Evolutionary conservation across 2,113 vertebrate species (phyloP).

Genomic region (Hippopotamus amphibius): DNA sequence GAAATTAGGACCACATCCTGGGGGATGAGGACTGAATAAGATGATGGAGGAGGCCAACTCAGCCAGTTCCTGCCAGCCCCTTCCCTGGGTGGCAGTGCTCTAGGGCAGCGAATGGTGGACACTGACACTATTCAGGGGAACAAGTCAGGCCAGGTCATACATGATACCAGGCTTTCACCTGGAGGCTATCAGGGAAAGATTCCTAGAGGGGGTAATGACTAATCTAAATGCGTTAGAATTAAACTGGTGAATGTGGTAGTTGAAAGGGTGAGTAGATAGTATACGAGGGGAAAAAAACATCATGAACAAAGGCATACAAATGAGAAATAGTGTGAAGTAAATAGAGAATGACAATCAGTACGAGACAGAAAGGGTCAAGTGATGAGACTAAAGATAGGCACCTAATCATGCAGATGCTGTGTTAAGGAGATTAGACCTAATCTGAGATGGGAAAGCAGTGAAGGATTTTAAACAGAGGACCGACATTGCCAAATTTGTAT

Average conservation of each 20-base stretch:
- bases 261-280: neutral
- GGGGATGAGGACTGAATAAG: neutral
- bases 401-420: neutral
- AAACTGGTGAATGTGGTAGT: neutral
- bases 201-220: neutral
- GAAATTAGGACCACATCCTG: neutral
- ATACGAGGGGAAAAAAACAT: neutral
- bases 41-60: neutral
- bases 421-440: neutral
- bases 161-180: neutral
- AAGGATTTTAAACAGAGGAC: neutral
- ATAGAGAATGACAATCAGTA: neutral
- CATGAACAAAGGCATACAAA: neutral
- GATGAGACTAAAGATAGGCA: neutral
- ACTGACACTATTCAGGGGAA: neutral
- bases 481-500: neutral
- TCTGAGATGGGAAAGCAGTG: neutral
- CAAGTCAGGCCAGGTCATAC: neutral
- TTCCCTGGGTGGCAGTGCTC: neutral
- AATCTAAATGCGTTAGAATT: neutral
- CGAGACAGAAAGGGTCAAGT: neutral
- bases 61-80: neutral
- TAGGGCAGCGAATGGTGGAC: neutral
- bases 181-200: neutral
- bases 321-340: neutral